Percentiles rank a stretch among this genome's conserved stretches.
Evolutionary conservation across 2,888 invertebrate genomes (phyloP).

Genomic region (Platycheirus albimanus): DNA sequence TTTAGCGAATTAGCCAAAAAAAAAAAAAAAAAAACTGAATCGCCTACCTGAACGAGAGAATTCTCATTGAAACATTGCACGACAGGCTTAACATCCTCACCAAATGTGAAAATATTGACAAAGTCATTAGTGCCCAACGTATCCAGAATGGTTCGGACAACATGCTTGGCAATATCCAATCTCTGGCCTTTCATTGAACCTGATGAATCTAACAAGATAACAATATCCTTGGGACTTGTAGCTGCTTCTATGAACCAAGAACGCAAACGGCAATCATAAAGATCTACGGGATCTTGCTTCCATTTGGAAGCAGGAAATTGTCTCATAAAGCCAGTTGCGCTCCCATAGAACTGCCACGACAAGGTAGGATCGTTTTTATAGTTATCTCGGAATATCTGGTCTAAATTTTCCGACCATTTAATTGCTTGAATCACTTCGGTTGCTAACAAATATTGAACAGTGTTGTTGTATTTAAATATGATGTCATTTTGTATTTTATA

Average conservation of each 20-base stretch:
- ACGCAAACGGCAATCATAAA: constrained; percentile 97
- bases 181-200: constrained; percentile 95
- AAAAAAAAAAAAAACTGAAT: too few relatives aligned
- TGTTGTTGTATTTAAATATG: too few relatives aligned
- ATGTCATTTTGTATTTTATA: background rate
- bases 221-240: constrained; percentile 97
- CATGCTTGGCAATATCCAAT: constrained; percentile 94
- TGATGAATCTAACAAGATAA: constrained; percentile 92
- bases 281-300: constrained; percentile 92
- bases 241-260: constrained; percentile 99
- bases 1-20: too few relatives aligned
- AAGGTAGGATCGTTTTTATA: constrained; percentile 93
- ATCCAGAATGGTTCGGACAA: constrained; percentile 94
- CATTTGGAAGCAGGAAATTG: constrained; percentile 96
- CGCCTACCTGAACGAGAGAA: constrained; percentile 94
- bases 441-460: too few relatives aligned
- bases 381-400: constrained; percentile 94
- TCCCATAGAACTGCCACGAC: constrained; percentile 99
- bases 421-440: constrained; percentile 95
- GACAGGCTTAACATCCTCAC: constrained; percentile 90
- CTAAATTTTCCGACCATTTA: constrained; percentile 97
- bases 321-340: constrained; percentile 97
- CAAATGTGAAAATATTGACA: constrained; percentile 97
- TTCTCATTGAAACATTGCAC: constrained; percentile 96
- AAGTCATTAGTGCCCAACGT: constrained; percentile 99